phyloP scores from a whole-genome alignment of 35 echinoderm and acorn worm genomes.

The Heliocidaris erythrogramma region DNA sequence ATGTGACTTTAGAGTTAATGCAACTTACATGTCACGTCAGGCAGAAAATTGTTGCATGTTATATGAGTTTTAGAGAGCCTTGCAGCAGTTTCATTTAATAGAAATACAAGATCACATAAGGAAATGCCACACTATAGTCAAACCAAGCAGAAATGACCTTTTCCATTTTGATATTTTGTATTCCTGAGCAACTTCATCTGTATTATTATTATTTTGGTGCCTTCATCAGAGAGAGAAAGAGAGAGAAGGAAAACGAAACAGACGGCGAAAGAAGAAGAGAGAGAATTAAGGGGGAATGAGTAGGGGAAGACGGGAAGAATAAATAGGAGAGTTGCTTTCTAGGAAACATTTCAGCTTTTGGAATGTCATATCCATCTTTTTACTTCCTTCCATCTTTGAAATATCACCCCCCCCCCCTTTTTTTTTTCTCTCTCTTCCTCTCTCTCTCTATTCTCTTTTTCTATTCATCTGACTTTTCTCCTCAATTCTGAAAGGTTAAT shows the following conservation, averaged over 20 bases:
- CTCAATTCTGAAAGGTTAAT: neutral
- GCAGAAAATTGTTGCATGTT: too few species aligned
- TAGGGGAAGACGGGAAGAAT: too few species aligned
- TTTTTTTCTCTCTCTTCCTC: slow-evolving; percentile 45
- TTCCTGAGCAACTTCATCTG: neutral
- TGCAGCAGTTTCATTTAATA: too few species aligned
- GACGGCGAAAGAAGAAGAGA: neutral
- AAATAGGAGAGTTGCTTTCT: neutral
- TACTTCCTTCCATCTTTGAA: too few species aligned
- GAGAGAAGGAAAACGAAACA: neutral
- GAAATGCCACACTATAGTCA: too few species aligned
- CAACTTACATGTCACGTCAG: too few species aligned
- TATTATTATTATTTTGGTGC: neutral
- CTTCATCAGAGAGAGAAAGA: neutral
- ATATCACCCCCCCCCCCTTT: neutral
- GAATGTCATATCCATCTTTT: neutral
- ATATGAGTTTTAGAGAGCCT: too few species aligned
- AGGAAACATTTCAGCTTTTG: neutral
- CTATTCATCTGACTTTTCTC: neutral
- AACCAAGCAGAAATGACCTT: too few species aligned
- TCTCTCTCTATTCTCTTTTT: neutral
- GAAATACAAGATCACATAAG: too few species aligned
- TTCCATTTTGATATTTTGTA: neutral
- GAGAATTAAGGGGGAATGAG: neutral
- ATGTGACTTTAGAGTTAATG: too few species aligned